phyloP scores from a whole-genome alignment of 92 coral and sea anemone genomes.

The Bergia puertoricense region DNA sequence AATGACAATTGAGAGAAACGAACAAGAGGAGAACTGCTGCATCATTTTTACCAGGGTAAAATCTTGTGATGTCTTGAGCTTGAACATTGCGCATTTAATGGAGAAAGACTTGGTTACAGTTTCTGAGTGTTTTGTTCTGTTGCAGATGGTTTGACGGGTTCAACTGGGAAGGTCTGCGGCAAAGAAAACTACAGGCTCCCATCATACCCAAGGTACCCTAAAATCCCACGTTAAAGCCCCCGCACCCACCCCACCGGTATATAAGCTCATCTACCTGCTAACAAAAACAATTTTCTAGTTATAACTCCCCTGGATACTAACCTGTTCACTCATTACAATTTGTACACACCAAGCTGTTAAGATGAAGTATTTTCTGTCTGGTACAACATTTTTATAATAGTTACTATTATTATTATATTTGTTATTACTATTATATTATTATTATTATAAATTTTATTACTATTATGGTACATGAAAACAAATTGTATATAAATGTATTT shows the following conservation, averaged over 20 bases:
- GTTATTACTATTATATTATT: neutral
- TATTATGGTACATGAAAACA: too few species aligned
- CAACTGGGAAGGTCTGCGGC: slow-evolving; percentile 97
- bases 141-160: slow-evolving; percentile 98
- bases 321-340: too few species aligned
- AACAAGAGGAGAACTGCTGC: neutral
- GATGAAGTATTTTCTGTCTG: neutral
- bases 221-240: too few species aligned
- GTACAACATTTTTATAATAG: neutral
- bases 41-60: neutral
- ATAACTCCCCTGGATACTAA: too few species aligned
- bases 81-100: neutral
- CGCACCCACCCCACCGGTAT: too few species aligned
- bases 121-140: neutral
- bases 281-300: too few species aligned
- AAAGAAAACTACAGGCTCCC: slow-evolving; percentile 84
- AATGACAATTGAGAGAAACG: neutral
- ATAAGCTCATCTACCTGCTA: too few species aligned
- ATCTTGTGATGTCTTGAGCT: neutral
- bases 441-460: too few species aligned
- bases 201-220: slow-evolving; percentile 84
- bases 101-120: neutral
- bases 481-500: too few species aligned
- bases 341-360: neutral
- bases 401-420: neutral